Evolutionary conservation across 2,888 invertebrate species (phyloP).

Genomic region (Pegoplata infirma): DNA sequence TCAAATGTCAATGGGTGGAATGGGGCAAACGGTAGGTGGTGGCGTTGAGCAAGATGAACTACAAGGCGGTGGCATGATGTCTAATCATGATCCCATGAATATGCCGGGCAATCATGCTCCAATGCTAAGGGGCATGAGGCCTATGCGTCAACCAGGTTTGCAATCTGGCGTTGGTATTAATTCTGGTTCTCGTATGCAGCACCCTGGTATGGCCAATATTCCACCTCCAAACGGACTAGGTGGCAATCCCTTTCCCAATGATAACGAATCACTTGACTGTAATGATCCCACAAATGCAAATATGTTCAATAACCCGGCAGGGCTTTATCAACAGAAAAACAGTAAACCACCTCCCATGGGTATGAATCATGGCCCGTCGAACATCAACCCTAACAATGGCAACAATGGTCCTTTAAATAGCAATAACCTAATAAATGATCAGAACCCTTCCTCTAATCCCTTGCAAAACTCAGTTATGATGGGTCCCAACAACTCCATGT

Average conservation of each 20-base stretch:
- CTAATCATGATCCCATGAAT: constrained; percentile 69
- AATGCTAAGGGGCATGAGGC: constrained; percentile 80
- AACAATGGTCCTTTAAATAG: constrained; percentile 60
- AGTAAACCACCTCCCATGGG: constrained; percentile 62
- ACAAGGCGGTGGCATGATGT: constrained; percentile 73
- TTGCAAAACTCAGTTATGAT: constrained; percentile 64
- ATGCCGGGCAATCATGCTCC: constrained; percentile 65
- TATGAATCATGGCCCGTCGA: constrained; percentile 61
- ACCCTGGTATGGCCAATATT: constrained; percentile 62
- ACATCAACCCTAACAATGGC: constrained; percentile 56
- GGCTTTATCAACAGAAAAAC: constrained; percentile 62
- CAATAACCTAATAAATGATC: constrained; percentile 63
- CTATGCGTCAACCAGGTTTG: constrained; percentile 78
- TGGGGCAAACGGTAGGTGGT: constrained; percentile 63
- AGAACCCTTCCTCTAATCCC: constrained; percentile 55
- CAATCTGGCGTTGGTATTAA: constrained; percentile 65
- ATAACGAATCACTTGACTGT: constrained; percentile 68
- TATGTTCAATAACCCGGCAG: constrained; percentile 52
- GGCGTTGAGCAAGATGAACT: constrained; percentile 70
- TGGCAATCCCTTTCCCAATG: constrained; percentile 68
- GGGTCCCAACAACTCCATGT: constrained; percentile 49
- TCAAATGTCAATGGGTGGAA: constrained; percentile 69
- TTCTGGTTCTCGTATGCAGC: constrained; percentile 68
- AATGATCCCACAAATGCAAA: constrained; percentile 60
- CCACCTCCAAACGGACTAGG: constrained; percentile 41